Base-by-base conservation (phyloP, 2,113 vertebrate species). In the Scophthalmus maximus region DNA sequence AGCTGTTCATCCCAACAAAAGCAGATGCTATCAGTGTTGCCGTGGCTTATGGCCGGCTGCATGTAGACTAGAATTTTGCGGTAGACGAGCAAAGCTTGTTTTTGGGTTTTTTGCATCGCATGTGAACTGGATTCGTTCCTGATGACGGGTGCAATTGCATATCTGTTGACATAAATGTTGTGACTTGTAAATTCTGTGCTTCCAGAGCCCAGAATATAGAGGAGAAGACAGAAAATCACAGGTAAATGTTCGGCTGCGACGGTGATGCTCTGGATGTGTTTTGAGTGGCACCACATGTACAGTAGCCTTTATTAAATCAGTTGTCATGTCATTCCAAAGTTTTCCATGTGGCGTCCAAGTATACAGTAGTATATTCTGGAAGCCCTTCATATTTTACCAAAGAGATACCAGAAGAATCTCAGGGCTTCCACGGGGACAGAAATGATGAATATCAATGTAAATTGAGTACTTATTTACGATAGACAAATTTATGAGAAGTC, bases 161-260 rank as follows among this genome's bases (percentile, higher is more conserved):
- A 36, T n/a, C n/a, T n/a, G n/a, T 53, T 66, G 18, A 52, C 27
- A 6, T 57, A 57, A 78, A 81, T 46, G 34, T 84, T 63, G 67
- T 87, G 60, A 84, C 83, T 69, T 84, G 63, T 85, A 73, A 59
- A 82, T 84, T 88, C 76, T 91, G 79, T 91, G 62, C 83, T 88
- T 91, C 80, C 90, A 90, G 88, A 89, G 85, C 73, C 88, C 80
- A 68, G 75, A 57, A 25, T 86, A 59, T 62, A 87, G 76, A 79
- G 87, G 80, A 88, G 82, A 75, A 85, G 76, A 52, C 73, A 77
- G 78, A 81, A 66, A 66, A 51, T 59, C 22, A 59, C 88, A 91
- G 88, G 90, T 91, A 91, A 90, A 78, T 78, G 72, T 73, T 78
- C 76, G 63, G n/a, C 38, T 61, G 53, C 53, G 3, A 32, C 58